phyloP scores from a whole-genome alignment of 2,797 vertebrate genomes.

The Rallus crepitans region DNA sequence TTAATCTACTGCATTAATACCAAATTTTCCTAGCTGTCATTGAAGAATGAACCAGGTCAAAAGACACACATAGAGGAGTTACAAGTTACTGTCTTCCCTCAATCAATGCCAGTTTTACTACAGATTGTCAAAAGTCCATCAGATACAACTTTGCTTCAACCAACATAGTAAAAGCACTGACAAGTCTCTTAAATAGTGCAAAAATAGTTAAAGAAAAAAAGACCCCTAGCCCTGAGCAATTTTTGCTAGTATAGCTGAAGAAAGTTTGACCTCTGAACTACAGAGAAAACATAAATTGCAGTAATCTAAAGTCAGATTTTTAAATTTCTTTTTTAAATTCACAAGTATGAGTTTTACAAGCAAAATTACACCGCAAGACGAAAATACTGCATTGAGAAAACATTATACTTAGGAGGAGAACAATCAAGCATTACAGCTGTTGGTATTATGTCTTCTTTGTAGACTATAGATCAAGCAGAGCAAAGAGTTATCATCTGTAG shows the following conservation, averaged over 20 bases:
- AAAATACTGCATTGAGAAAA: neutral
- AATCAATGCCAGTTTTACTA: neutral
- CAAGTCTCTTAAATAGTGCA: neutral
- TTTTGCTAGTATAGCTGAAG: neutral
- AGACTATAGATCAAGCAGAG: conserved; percentile 41
- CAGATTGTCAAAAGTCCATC: neutral
- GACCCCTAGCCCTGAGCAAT: neutral
- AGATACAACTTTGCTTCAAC: neutral
- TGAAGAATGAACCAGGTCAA: neutral
- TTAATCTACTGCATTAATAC: neutral
- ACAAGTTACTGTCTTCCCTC: neutral
- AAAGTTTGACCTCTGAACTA: neutral
- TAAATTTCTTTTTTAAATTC: neutral
- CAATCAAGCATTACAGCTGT: neutral
- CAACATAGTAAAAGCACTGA: fast-evolving
- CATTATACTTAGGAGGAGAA: neutral
- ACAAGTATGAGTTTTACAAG: neutral
- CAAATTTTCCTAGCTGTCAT: neutral
- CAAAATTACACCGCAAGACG: neutral
- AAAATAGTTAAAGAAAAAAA: neutral
- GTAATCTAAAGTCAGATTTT: neutral
- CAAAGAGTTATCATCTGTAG: conserved; percentile 37
- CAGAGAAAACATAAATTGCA: neutral
- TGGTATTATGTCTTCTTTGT: conserved; percentile 15
- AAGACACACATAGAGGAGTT: fast-evolving